Percentiles rank a stretch among this genome's conserved stretches.
phyloP scores from a whole-genome alignment of 2,797 vertebrate species.

The Lates japonicus region DNA sequence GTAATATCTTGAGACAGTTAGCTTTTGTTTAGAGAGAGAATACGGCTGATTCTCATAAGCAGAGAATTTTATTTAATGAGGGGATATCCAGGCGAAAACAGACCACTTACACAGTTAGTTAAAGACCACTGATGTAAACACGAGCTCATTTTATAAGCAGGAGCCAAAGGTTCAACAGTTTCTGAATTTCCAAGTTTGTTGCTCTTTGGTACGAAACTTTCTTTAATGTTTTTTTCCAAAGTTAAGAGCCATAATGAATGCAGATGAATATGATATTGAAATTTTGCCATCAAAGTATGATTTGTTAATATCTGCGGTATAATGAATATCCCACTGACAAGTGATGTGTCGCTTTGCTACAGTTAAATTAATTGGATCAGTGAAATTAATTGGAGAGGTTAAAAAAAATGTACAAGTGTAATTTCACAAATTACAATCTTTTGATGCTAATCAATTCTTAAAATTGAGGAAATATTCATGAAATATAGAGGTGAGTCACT shows the following conservation, averaged over 20 bases:
- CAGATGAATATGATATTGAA: constrained; percentile 14
- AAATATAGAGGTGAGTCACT: not conserved
- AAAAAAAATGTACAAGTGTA: constrained; percentile 8
- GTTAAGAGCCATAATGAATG: not conserved
- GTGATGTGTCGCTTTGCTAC: constrained; percentile 7
- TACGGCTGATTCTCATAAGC: constrained; percentile 6
- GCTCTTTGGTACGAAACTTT: not conserved
- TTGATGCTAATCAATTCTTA: not conserved
- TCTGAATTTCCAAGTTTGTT: not conserved
- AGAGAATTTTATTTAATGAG: constrained; percentile 36
- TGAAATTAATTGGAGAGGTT: constrained; percentile 22
- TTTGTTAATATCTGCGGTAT: constrained; percentile 2
- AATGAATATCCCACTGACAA: constrained; percentile 18
- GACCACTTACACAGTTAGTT: constrained; percentile 1
- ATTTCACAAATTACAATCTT: constrained; percentile 21
- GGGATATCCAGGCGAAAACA: constrained; percentile 5
- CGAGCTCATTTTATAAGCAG: not conserved
- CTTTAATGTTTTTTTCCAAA: not conserved
- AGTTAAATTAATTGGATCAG: constrained; percentile 25
- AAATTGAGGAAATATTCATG: constrained; percentile 1
- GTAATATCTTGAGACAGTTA: constrained; percentile 16
- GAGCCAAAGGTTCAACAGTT: not conserved
- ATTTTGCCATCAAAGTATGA: constrained; percentile 1
- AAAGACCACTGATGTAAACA: not conserved
- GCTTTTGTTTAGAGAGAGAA: constrained; percentile 33